Percentiles rank a stretch among this genome's conserved stretches.
Conservation (phyloP, 2,888 invertebrate species). For the Pterobdella sp. region DNA sequence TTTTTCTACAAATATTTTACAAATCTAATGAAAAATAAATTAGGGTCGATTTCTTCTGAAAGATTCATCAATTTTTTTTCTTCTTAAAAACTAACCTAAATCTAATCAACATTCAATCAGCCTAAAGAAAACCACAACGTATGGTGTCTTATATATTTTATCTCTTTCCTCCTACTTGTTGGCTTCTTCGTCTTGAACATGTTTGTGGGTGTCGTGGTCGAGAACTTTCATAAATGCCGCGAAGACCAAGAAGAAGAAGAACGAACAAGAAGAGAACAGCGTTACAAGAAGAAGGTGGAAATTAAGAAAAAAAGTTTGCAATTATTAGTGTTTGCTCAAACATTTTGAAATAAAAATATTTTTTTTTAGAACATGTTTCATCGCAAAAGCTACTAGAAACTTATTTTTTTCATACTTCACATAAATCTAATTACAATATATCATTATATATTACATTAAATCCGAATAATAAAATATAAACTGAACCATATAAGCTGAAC, state of each 20-base stretch:
- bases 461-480: too few relatives aligned
- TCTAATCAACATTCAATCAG: slow-evolving; percentile 53
- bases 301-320: slow-evolving; percentile 21
- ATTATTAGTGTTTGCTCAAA: background rate
- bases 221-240: slow-evolving; percentile 96
- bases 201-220: slow-evolving; percentile 99
- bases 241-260: slow-evolving; percentile 98
- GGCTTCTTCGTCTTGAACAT: slow-evolving; percentile 99
- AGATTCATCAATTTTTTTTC: background rate
- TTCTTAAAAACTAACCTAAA: background rate
- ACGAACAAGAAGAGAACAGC: slow-evolving; percentile 80
- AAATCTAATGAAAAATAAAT: background rate
- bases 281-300: slow-evolving; percentile 68
- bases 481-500: too few relatives aligned
- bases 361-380: background rate
- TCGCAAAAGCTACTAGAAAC: background rate
- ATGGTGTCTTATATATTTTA: slow-evolving; percentile 96
- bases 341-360: background rate
- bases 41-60: background rate
- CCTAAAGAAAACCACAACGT: slow-evolving; percentile 96
- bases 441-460: too few relatives aligned
- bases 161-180: slow-evolving; percentile 92
- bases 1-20: background rate
- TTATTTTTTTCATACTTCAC: too few relatives aligned
- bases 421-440: too few relatives aligned